phyloP scores from a whole-genome alignment of 2,888 invertebrate species.

The Platerodrilus igneus region DNA sequence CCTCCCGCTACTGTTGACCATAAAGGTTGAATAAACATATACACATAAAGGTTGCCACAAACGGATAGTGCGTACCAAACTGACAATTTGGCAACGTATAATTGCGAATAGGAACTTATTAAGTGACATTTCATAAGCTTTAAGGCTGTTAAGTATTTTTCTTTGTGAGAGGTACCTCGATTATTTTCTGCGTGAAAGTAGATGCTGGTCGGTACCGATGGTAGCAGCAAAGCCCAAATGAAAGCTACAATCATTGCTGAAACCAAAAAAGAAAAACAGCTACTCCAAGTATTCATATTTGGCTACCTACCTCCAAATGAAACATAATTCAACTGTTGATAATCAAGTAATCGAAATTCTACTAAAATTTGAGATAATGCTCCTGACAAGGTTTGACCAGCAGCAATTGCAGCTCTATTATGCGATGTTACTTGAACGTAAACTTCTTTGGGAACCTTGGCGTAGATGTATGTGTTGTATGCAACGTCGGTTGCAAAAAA shows the following conservation, averaged over 20 bases:
- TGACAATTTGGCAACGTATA: slow-evolving; percentile 65
- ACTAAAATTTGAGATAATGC: slow-evolving; percentile 68
- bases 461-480: slow-evolving; percentile 90
- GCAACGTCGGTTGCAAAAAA: slow-evolving; percentile 88
- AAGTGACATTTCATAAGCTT: slow-evolving; percentile 55
- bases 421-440: slow-evolving; percentile 82
- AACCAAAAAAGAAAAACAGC: no score
- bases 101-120: slow-evolving; percentile 54
- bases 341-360: slow-evolving; percentile 62
- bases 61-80: slow-evolving; percentile 72
- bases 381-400: slow-evolving; percentile 74
- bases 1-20: slow-evolving; percentile 60
- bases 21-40: slow-evolving; percentile 75
- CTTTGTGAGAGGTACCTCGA: slow-evolving; percentile 5
- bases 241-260: slow-evolving; percentile 68
- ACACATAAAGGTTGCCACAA: slow-evolving; percentile 67
- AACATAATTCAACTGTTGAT: slow-evolving; percentile 73
- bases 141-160: slow-evolving; percentile 44
- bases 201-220: slow-evolving; percentile 65
- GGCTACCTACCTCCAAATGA: slow-evolving; percentile 57
- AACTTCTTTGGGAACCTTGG: slow-evolving; percentile 72
- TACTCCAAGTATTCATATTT: background rate
- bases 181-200: slow-evolving; percentile 63
- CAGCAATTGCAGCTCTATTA: slow-evolving; percentile 73
- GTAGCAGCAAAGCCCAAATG: slow-evolving; percentile 70